These are phyloP conservation scores for Charanyca ferruginea DNA, from an alignment of 2,888 invertebrate genomes.

Conservation along the genomic window DNA sequence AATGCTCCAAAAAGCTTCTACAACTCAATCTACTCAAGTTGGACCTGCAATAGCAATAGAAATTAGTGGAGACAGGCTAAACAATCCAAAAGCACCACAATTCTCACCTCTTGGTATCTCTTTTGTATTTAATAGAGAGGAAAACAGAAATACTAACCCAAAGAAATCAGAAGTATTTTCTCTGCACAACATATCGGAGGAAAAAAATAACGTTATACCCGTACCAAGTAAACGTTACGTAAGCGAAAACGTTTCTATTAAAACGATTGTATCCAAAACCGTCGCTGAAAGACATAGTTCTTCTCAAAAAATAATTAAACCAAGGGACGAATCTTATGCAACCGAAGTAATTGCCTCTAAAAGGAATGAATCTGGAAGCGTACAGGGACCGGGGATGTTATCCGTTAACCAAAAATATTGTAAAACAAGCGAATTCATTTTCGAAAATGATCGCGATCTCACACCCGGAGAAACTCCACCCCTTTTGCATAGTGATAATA, in stretches of 20 bases:
- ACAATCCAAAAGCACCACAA: slow-evolving; percentile 26
- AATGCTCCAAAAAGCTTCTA: slow-evolving; percentile 66
- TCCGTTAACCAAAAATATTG: background rate
- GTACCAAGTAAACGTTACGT: background rate
- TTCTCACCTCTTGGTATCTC: slow-evolving; percentile 63
- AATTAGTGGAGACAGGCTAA: slow-evolving; percentile 23
- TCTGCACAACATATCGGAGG: slow-evolving; percentile 7
- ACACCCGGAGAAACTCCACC: background rate
- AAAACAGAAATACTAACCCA: slow-evolving; percentile 59
- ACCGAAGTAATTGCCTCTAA: background rate
- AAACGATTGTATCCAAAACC: background rate
- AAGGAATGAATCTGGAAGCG: background rate
- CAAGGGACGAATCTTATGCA: background rate
- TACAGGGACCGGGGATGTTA: background rate
- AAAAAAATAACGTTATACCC: background rate
- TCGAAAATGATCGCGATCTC: background rate
- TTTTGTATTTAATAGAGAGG: slow-evolving; percentile 70
- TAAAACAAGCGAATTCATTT: background rate
- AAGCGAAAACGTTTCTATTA: background rate
- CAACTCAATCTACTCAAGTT: slow-evolving; percentile 72
- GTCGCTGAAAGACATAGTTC: slow-evolving; percentile 2
- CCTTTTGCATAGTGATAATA: background rate
- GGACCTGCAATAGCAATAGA: slow-evolving; percentile 55
- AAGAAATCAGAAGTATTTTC: slow-evolving; percentile 10
- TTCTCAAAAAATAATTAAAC: background rate